Percentiles rank a stretch among this genome's conserved stretches.
Evolutionary conservation across 2,888 invertebrate species (phyloP).

Genomic region (Bombylius major): DNA sequence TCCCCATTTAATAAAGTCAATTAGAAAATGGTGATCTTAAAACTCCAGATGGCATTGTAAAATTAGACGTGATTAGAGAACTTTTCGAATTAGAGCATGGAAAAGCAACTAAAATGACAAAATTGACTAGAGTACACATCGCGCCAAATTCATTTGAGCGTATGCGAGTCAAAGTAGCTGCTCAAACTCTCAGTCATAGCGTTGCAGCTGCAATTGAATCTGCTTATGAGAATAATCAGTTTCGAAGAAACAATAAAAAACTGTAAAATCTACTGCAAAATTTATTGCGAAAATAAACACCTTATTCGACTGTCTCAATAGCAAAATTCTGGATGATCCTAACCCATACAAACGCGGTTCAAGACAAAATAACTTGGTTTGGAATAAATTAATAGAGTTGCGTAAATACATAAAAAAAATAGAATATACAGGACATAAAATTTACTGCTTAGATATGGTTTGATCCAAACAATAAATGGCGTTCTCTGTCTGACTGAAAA

Average conservation of each 20-base stretch:
- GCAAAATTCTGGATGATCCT: slow-evolving; percentile 1
- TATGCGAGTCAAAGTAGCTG: slow-evolving; percentile 8
- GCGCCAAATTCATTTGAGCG: slow-evolving; percentile 7
- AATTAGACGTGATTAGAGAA: slow-evolving; percentile 4
- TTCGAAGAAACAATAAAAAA: slow-evolving; percentile 3
- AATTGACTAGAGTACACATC: slow-evolving; percentile 2
- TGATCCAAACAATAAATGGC: too few species aligned
- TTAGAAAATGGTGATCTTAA: slow-evolving; percentile 3
- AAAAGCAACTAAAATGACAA: slow-evolving; percentile 9
- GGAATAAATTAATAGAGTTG: background rate
- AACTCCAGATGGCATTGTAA: background rate
- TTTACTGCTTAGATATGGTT: too few species aligned
- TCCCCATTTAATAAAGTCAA: slow-evolving; percentile 2
- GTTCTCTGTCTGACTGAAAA: too few species aligned
- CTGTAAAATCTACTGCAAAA: slow-evolving; percentile 2
- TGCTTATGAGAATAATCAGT: background rate
- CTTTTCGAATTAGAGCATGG: slow-evolving; percentile 5
- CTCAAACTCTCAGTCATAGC: slow-evolving; percentile 2
- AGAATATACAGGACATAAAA: too few species aligned
- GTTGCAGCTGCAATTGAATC: slow-evolving; percentile 9
- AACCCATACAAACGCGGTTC: slow-evolving; percentile 2
- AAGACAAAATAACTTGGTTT: background rate
- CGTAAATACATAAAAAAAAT: too few species aligned
- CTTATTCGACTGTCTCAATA: slow-evolving; percentile 8
- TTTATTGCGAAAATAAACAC: slow-evolving; percentile 4